Percentiles rank a stretch among this genome's conserved stretches.
Conservation (phyloP, 1,140 invertebrate species). For the Drosophila malerkotliana region DNA sequence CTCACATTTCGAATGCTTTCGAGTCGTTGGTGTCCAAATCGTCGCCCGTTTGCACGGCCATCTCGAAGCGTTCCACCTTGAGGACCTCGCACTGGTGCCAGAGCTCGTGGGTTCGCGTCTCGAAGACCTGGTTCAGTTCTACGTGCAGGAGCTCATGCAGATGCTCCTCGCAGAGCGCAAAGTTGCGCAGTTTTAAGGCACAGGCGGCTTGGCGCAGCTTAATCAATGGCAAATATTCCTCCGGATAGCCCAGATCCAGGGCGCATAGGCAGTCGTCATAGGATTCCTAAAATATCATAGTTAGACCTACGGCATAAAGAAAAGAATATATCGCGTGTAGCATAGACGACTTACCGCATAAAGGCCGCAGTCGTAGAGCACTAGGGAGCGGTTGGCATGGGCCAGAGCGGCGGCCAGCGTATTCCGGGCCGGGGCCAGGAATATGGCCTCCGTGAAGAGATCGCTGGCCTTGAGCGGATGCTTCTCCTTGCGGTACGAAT, state of each 20-base stretch:
- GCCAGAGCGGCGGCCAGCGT: conserved; percentile 64
- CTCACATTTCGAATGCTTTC: conserved; percentile 70
- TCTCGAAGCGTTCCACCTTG: conserved; percentile 66
- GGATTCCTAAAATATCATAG: conserved; percentile 44
- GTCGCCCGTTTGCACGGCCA: conserved; percentile 66
- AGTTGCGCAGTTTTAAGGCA: conserved; percentile 76
- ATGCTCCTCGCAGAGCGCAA: conserved; percentile 67
- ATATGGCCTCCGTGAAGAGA: conserved; percentile 69
- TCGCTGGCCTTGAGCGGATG: conserved; percentile 69
- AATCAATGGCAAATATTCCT: conserved; percentile 67
- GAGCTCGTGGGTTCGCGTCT: conserved; percentile 64
- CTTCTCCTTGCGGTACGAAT: conserved; percentile 68
- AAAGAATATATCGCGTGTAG: neutral
- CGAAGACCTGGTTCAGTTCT: conserved; percentile 70
- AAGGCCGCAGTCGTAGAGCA: conserved; percentile 65
- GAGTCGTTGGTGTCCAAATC: conserved; percentile 55
- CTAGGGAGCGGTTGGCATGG: conserved; percentile 67
- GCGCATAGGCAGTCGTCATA: conserved; percentile 71
- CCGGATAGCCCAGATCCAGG: conserved; percentile 67
- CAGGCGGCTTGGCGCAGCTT: conserved; percentile 75
- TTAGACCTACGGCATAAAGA: too few species aligned
- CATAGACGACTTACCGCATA: conserved; percentile 48
- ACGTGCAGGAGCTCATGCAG: conserved; percentile 68
- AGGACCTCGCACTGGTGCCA: conserved; percentile 70
- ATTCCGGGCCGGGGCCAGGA: conserved; percentile 57